phyloP scores from a whole-genome alignment of 2,113 vertebrate genomes.

The Lates calcarifer region DNA sequence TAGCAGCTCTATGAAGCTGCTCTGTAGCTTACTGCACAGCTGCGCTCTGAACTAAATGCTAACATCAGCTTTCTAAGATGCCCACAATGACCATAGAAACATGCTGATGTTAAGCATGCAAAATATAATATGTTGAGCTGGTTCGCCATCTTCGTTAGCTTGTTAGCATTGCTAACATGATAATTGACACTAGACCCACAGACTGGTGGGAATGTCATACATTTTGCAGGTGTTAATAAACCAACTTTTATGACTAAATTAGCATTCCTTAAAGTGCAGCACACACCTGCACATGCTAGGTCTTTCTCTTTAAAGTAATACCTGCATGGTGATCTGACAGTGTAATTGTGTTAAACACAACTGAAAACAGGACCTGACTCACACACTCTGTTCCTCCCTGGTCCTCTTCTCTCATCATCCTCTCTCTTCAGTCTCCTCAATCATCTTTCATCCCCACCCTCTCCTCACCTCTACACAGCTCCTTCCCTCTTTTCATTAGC shows the following conservation, averaged over 20 bases:
- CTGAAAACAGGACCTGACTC: background rate
- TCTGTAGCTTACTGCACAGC: too few relatives aligned
- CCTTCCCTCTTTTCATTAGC: conserved; percentile 45
- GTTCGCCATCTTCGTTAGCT: too few relatives aligned
- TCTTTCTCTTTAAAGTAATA: background rate
- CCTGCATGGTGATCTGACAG: background rate
- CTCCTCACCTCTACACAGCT: background rate
- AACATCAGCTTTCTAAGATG: too few relatives aligned
- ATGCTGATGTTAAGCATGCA: too few relatives aligned
- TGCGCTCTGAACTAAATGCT: too few relatives aligned
- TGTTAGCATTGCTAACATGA: too few relatives aligned
- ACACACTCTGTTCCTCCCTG: background rate
- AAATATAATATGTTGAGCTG: too few relatives aligned
- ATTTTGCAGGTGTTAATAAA: background rate
- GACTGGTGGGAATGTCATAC: background rate
- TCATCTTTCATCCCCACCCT: conserved; percentile 1
- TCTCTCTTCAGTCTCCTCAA: background rate
- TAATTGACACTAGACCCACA: background rate
- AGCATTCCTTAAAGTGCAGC: background rate
- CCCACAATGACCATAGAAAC: too few relatives aligned
- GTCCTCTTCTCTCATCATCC: background rate
- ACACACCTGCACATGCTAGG: background rate
- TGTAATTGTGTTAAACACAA: background rate
- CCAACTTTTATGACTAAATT: background rate
- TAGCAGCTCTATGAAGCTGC: too few relatives aligned